These are phyloP conservation scores for Chaenodraco wilsoni DNA, from an alignment of 2,797 vertebrate genomes.

Conservation along the genomic window DNA sequence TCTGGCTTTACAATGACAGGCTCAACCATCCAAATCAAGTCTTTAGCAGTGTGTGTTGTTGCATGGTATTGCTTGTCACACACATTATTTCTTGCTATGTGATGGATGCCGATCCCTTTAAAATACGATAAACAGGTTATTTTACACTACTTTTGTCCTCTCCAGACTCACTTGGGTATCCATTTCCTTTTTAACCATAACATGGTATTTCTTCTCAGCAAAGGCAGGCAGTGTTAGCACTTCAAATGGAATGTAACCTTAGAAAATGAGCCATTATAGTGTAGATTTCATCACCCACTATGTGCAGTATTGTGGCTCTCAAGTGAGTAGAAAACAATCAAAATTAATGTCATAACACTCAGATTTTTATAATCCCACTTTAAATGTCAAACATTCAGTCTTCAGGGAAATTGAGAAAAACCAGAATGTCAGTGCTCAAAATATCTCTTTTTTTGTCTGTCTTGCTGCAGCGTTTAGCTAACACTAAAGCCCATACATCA, in stretches of 20 bases:
- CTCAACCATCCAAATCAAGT: conserved; percentile 32
- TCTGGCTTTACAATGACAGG: conserved; percentile 55
- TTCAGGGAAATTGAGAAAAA: conserved; percentile 27
- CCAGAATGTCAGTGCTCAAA: conserved; percentile 16
- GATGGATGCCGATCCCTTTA: conserved; percentile 60
- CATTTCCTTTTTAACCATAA: conserved; percentile 50
- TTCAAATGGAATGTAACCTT: conserved; percentile 42
- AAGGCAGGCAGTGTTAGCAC: conserved; percentile 35
- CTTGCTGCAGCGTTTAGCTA: conserved; percentile 92
- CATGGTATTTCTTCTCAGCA: conserved; percentile 23
- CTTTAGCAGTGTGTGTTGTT: conserved; percentile 32
- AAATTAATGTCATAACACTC: conserved; percentile 18
- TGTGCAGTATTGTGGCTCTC: conserved; percentile 32
- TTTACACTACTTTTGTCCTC: conserved; percentile 54
- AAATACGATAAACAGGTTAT: conserved; percentile 66
- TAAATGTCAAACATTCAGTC: conserved; percentile 41
- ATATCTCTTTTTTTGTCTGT: conserved; percentile 13
- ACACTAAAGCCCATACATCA: conserved; percentile 99
- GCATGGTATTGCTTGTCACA: conserved; percentile 45
- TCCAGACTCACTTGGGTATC: conserved; percentile 31
- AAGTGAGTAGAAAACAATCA: background rate
- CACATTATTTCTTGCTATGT: conserved; percentile 32
- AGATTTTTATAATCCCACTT: conserved; percentile 38
- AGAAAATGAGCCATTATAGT: conserved; percentile 27
- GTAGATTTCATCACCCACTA: conserved; percentile 26